Conservation (phyloP, 1,140 invertebrate genomes). For the Dysdera silvatica region DNA sequence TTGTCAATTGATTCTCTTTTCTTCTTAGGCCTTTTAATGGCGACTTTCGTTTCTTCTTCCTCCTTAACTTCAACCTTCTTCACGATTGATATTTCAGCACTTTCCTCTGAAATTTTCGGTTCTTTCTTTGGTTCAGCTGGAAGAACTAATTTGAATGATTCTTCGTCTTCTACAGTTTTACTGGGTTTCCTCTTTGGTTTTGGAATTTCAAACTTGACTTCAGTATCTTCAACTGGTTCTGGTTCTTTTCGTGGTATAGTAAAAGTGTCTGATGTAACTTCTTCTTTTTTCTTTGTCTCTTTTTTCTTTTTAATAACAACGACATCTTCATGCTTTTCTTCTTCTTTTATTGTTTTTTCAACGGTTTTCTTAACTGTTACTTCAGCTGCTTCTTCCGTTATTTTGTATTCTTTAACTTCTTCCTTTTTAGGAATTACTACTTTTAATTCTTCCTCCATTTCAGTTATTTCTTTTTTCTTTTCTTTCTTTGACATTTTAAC, state of each 20-base stretch:
- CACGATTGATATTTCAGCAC: slow-evolving; percentile 1
- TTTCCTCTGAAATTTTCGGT: slow-evolving; percentile 32
- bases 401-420: slow-evolving; percentile 46
- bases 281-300: slow-evolving; percentile 28
- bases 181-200: slow-evolving; percentile 15
- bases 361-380: slow-evolving; percentile 54
- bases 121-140: not conserved
- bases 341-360: slow-evolving; percentile 63
- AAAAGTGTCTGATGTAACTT: slow-evolving; percentile 30
- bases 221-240: slow-evolving; percentile 15
- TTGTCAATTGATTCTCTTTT: slow-evolving; percentile 3
- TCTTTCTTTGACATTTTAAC: slow-evolving; percentile 19
- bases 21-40: slow-evolving; percentile 26
- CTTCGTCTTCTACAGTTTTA: slow-evolving; percentile 19
- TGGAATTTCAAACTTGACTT: slow-evolving; percentile 5
- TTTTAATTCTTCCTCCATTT: slow-evolving; percentile 25
- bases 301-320: slow-evolving; percentile 35
- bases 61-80: slow-evolving; percentile 3
- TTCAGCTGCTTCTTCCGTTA: slow-evolving; percentile 51
- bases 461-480: slow-evolving; percentile 13
- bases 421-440: slow-evolving; percentile 39
- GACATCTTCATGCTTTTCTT: slow-evolving; percentile 47
- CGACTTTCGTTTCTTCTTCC: slow-evolving; percentile 18
- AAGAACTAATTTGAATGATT: not conserved
- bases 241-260: slow-evolving; percentile 38